Evolutionary conservation across 2,797 vertebrate genomes (phyloP).

Genomic region (Typhlichthys subterraneus): DNA sequence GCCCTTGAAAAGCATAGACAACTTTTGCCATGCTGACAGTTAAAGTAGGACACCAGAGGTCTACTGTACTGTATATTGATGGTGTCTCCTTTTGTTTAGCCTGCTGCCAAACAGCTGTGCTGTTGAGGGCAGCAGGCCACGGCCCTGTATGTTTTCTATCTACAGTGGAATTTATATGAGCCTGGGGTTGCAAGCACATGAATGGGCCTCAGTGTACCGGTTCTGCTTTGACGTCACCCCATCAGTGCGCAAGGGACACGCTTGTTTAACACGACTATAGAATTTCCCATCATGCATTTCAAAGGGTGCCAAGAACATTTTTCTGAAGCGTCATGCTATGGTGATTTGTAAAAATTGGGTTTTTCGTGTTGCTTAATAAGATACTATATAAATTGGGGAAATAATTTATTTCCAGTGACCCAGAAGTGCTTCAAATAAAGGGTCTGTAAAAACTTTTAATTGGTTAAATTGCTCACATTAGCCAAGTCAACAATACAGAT

Average conservation of each 20-base stretch:
- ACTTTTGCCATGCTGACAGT: not conserved
- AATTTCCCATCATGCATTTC: constrained; percentile 31
- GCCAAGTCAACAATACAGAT: too few species aligned
- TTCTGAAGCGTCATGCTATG: constrained; percentile 30
- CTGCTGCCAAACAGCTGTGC: constrained; percentile 65
- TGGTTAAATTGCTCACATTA: not conserved
- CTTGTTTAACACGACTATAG: constrained; percentile 46
- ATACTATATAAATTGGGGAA: too few species aligned
- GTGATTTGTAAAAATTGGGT: constrained; percentile 16
- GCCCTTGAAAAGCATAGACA: not conserved
- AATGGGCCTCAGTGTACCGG: constrained; percentile 71
- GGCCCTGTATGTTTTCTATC: constrained; percentile 71
- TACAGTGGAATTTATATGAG: constrained; percentile 76
- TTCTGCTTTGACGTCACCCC: constrained; percentile 66
- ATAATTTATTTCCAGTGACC: too few species aligned
- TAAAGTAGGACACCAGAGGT: constrained; percentile 9
- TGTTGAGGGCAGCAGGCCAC: constrained; percentile 47
- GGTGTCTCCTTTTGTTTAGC: constrained; percentile 3
- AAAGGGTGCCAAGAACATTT: constrained; percentile 27
- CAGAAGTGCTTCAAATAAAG: too few species aligned
- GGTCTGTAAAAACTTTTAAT: not conserved
- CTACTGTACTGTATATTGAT: not conserved
- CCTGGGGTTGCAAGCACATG: constrained; percentile 66
- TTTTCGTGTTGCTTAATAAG: constrained; percentile 15
- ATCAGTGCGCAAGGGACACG: constrained; percentile 48